Evolutionary conservation across 2,797 vertebrate genomes (phyloP).

Genomic region (Streptopelia turtur): DNA sequence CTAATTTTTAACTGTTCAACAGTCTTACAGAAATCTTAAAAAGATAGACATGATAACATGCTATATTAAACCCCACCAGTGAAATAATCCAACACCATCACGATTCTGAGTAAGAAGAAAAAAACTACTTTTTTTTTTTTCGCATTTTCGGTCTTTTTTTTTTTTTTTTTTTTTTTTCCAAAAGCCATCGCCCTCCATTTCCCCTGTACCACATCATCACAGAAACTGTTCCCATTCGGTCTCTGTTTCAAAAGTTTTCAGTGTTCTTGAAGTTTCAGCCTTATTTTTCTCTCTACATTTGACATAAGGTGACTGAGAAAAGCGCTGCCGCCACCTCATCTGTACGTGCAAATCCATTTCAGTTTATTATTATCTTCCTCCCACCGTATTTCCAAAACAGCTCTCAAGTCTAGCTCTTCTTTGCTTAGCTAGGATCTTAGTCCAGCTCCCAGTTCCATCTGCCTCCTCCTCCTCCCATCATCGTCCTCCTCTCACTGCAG

Average conservation of each 20-base stretch:
- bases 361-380: conserved; percentile 73
- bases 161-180: background rate
- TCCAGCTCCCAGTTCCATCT: conserved; percentile 42
- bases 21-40: conserved; percentile 94
- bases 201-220: conserved; percentile 85
- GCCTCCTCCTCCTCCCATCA: conserved; percentile 25
- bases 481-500: conserved; percentile 30
- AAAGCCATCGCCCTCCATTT: conserved; percentile 71
- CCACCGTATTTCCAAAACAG: conserved; percentile 77
- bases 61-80: conserved; percentile 94
- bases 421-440: conserved; percentile 57
- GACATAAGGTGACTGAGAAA: conserved; percentile 79
- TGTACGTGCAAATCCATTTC: conserved; percentile 92
- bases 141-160: conserved; percentile 7
- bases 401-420: conserved; percentile 61
- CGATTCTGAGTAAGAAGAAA: conserved; percentile 85
- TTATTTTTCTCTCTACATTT: conserved; percentile 77
- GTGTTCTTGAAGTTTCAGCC: conserved; percentile 82
- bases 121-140: conserved; percentile 61
- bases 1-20: conserved; percentile 93
- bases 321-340: conserved; percentile 69
- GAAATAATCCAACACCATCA: conserved; percentile 91
- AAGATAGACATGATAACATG: conserved; percentile 97
- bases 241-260: conserved; percentile 67
- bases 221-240: conserved; percentile 65